Evolutionary conservation across 2,888 invertebrate species (phyloP).

Genomic region (Meteorus cinctellus): DNA sequence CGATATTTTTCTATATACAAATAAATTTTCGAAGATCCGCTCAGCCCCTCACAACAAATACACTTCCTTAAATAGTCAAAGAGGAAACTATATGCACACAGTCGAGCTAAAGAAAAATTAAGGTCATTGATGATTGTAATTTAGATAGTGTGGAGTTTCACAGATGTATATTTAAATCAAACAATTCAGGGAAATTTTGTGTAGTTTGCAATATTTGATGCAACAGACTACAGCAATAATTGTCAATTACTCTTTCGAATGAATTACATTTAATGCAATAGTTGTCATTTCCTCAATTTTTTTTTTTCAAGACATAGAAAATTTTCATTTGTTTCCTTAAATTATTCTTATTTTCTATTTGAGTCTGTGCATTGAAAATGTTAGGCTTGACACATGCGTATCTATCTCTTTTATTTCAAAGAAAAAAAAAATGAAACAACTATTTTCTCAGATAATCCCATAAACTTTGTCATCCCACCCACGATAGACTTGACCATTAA

Average conservation of each 20-base stretch:
- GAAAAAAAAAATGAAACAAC: slow-evolving; percentile 19
- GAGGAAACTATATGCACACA: slow-evolving; percentile 24
- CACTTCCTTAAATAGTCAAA: slow-evolving; percentile 39
- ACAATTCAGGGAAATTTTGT: slow-evolving; percentile 1
- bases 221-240: not conserved
- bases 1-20: slow-evolving; percentile 25
- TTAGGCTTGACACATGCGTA: not conserved
- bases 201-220: not conserved
- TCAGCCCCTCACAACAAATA: slow-evolving; percentile 31
- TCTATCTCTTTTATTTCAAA: not conserved
- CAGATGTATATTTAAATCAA: not conserved
- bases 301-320: not conserved
- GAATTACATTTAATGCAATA: not conserved
- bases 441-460: not conserved
- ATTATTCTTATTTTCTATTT: not conserved
- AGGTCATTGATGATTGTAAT: slow-evolving; percentile 1
- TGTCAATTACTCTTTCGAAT: not conserved
- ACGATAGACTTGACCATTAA: slow-evolving; percentile 69
- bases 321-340: not conserved
- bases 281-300: too few relatives aligned
- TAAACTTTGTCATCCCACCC: slow-evolving; percentile 29
- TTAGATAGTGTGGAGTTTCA: not conserved
- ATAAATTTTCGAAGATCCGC: slow-evolving; percentile 22
- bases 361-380: not conserved
- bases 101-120: not conserved